Evolutionary conservation across 2,888 invertebrate species (phyloP).

Genomic region (Luperina nickerlii): DNA sequence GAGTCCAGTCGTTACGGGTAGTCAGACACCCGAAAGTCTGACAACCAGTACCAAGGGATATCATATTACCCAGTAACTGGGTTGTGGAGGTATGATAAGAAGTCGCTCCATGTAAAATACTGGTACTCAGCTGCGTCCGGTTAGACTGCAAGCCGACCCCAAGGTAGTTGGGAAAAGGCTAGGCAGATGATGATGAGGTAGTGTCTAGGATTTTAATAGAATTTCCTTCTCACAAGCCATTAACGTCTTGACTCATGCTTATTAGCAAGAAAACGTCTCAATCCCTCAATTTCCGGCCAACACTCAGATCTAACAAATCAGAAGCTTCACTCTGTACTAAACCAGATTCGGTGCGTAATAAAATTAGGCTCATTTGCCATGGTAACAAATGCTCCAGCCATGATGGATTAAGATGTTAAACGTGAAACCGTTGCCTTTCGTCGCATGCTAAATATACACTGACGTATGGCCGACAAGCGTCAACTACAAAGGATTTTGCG

Average conservation of each 20-base stretch:
- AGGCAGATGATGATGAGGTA: background rate
- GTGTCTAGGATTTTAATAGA: background rate
- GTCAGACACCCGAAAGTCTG: background rate
- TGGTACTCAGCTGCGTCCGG: too few species aligned
- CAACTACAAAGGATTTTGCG: conserved; percentile 74
- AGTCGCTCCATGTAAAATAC: background rate
- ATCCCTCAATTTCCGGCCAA: conserved; percentile 50
- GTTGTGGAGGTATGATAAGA: background rate
- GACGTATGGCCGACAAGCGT: conserved; percentile 62
- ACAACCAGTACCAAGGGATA: background rate
- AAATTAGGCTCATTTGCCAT: conserved; percentile 61
- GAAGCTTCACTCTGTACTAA: conserved; percentile 37
- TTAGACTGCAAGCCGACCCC: too few species aligned
- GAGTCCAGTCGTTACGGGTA: background rate
- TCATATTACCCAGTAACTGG: too few species aligned
- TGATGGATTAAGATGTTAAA: conserved; percentile 80
- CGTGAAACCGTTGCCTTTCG: conserved; percentile 67
- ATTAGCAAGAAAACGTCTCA: conserved; percentile 31
- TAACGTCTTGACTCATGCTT: background rate
- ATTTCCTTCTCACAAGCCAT: background rate
- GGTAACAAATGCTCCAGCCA: conserved; percentile 63
- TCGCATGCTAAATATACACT: conserved; percentile 75
- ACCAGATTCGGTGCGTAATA: conserved; percentile 59
- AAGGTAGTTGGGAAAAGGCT: background rate
- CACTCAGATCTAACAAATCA: conserved; percentile 55